A percentile compares a stretch with the other conserved stretches of the same genome.
phyloP scores from a whole-genome alignment of 2,888 invertebrate species.

The Sarcophaga rosellei region DNA sequence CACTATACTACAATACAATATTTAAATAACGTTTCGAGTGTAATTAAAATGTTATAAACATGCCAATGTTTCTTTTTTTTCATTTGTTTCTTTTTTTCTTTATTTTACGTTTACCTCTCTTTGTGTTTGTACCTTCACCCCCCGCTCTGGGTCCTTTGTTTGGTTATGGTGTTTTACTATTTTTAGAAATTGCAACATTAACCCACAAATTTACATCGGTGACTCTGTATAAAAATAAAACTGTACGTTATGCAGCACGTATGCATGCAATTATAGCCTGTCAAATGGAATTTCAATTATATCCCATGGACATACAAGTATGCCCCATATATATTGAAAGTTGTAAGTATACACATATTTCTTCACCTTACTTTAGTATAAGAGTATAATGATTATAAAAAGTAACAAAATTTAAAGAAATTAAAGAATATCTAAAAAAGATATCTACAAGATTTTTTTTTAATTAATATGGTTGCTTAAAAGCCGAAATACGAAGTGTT shows the following conservation, averaged over 20 bases:
- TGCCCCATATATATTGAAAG: slow-evolving; percentile 93
- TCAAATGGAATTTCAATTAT: slow-evolving; percentile 93
- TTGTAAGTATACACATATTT: slow-evolving; percentile 84
- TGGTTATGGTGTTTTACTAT: slow-evolving; percentile 46
- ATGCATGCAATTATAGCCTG: slow-evolving; percentile 94
- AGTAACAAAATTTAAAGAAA: neutral
- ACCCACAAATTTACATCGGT: slow-evolving; percentile 92
- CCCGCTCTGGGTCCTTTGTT: neutral
- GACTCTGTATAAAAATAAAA: slow-evolving; percentile 90
- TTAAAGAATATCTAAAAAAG: too few species aligned
- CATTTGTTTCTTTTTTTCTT: slow-evolving; percentile 19
- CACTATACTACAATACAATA: neutral
- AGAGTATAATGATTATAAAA: neutral
- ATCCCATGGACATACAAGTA: slow-evolving; percentile 93
- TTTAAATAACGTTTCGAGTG: slow-evolving; percentile 54
- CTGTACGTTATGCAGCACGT: slow-evolving; percentile 89
- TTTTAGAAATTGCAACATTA: slow-evolving; percentile 89
- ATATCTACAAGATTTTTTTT: too few species aligned
- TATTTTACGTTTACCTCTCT: neutral
- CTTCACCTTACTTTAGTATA: neutral
- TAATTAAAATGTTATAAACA: slow-evolving; percentile 63
- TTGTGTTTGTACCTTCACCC: neutral
- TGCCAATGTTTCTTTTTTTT: slow-evolving; percentile 47
- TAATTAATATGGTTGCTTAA: too few species aligned
- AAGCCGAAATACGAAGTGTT: too few species aligned